Evolutionary conservation across 2,113 vertebrate species (phyloP).

Genomic region (Plectropomus leopardus): DNA sequence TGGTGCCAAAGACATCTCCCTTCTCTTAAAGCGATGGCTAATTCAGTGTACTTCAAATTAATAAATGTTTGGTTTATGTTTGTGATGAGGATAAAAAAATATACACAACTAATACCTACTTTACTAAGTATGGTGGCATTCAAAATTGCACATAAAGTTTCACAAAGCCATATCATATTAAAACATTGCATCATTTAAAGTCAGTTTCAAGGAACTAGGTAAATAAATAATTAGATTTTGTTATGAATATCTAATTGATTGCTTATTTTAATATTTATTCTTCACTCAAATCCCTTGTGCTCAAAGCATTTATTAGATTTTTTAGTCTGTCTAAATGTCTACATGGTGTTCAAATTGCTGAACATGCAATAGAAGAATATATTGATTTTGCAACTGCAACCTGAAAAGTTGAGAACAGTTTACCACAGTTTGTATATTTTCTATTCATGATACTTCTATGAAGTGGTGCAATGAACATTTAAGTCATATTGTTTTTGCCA

Average conservation of each 20-base stretch:
- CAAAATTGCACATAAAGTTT: constrained; percentile 24
- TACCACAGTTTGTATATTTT: constrained; percentile 51
- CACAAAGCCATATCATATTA: constrained; percentile 48
- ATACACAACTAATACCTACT: constrained; percentile 1
- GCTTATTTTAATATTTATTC: not conserved
- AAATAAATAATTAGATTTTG: constrained; percentile 15
- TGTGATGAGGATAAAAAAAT: constrained; percentile 11
- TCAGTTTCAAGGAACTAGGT: constrained; percentile 22
- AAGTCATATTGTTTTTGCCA: constrained; percentile 26
- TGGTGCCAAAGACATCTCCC: constrained; percentile 31
- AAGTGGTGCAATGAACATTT: constrained; percentile 61
- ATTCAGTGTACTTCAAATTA: constrained; percentile 28
- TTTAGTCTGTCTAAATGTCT: constrained; percentile 15
- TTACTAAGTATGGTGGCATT: constrained; percentile 7
- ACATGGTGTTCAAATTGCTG: constrained; percentile 27
- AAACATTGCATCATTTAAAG: constrained; percentile 49
- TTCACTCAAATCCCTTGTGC: constrained; percentile 9
- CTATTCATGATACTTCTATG: constrained; percentile 72
- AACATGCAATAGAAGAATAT: constrained; percentile 52
- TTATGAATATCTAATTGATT: constrained; percentile 21
- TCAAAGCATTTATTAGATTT: not conserved
- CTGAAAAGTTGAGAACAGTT: constrained; percentile 36
- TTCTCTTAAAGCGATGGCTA: constrained; percentile 4
- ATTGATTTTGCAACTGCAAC: constrained; percentile 46
- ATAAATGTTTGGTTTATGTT: constrained; percentile 19